These are phyloP conservation scores for Cactoblastis cactorum DNA, from an alignment of 2,888 invertebrate genomes.

Conservation along the genomic window DNA sequence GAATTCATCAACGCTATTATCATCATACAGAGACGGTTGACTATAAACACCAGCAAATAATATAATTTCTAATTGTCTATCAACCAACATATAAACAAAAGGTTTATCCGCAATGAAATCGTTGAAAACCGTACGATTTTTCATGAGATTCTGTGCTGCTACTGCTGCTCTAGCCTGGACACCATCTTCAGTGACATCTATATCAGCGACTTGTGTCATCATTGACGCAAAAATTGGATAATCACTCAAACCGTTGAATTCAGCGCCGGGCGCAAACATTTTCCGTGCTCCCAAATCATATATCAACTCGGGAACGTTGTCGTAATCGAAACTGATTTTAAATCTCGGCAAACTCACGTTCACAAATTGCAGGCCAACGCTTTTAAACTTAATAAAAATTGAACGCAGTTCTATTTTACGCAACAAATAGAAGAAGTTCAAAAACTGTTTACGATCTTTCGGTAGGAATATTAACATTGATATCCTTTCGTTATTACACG, in stretches of 20 bases:
- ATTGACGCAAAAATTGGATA: slow-evolving; percentile 44
- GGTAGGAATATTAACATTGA: slow-evolving; percentile 54
- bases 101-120: slow-evolving; percentile 48
- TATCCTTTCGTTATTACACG: slow-evolving; percentile 32
- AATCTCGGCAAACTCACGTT: slow-evolving; percentile 53
- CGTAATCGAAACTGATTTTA: slow-evolving; percentile 38
- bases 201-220: slow-evolving; percentile 46
- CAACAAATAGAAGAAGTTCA: slow-evolving; percentile 39
- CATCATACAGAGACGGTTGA: slow-evolving; percentile 35
- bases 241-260: slow-evolving; percentile 47
- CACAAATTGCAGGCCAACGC: slow-evolving; percentile 29
- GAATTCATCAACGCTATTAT: not conserved
- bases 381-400: slow-evolving; percentile 42
- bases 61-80: slow-evolving; percentile 49
- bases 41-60: slow-evolving; percentile 56
- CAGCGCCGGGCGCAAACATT: slow-evolving; percentile 51
- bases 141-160: slow-evolving; percentile 29
- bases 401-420: slow-evolving; percentile 38
- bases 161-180: slow-evolving; percentile 27
- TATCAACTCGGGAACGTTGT: slow-evolving; percentile 50
- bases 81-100: slow-evolving; percentile 51
- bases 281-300: slow-evolving; percentile 55
- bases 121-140: slow-evolving; percentile 20
- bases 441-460: slow-evolving; percentile 8
- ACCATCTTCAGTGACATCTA: slow-evolving; percentile 51